These are phyloP conservation scores for Pseudotriccus pelzelni DNA, from an alignment of 2,797 vertebrate species.

Conservation along the genomic window DNA sequence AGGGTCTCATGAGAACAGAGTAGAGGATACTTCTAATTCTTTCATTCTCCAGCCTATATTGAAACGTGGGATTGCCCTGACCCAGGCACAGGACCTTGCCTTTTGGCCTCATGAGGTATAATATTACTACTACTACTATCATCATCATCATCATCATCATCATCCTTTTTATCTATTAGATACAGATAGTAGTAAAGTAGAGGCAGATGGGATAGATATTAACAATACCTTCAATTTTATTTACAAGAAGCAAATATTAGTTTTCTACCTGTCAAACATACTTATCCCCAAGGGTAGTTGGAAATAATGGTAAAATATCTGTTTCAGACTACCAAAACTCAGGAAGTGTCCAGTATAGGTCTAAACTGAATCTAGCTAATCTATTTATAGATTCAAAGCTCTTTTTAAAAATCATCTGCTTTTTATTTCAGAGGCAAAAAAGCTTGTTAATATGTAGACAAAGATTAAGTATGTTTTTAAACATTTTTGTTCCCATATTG, in stretches of 20 bases:
- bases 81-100: not conserved
- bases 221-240: not conserved
- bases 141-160: no score
- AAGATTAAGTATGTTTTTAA: not conserved
- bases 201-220: not conserved
- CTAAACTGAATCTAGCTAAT: not conserved
- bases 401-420: not conserved
- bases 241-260: not conserved
- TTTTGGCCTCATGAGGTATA: not conserved
- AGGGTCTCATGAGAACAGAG: not conserved
- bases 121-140: not conserved
- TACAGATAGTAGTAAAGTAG: not conserved
- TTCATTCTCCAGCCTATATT: not conserved
- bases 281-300: not conserved
- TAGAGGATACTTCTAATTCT: not conserved
- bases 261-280: not conserved
- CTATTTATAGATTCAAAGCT: not conserved
- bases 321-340: not conserved
- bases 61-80: not conserved
- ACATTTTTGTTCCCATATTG: not conserved
- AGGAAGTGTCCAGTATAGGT: not conserved
- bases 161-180: no score
- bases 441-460: not conserved
- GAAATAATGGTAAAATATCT: not conserved
- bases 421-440: not conserved